These are phyloP conservation scores for Perodicticus potto DNA, from an alignment of 2,797 vertebrate species.

Conservation along the genomic window DNA sequence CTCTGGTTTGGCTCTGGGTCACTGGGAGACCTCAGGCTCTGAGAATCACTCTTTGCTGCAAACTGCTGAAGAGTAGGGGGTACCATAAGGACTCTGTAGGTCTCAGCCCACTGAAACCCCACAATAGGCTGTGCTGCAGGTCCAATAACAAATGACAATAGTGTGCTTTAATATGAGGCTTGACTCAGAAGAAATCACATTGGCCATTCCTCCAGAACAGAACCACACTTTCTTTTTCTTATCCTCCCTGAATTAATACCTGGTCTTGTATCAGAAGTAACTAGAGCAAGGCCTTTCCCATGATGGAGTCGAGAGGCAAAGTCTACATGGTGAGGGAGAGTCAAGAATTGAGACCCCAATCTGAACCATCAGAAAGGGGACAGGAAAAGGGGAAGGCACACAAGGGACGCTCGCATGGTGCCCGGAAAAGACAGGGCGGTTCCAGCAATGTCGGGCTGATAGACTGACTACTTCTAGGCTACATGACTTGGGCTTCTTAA, in stretches of 20 bases:
- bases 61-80: not conserved
- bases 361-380: too few species aligned
- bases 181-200: not conserved
- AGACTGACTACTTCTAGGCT: not conserved
- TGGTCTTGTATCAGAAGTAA: not conserved
- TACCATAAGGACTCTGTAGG: not conserved
- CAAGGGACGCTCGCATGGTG: not conserved
- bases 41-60: not conserved
- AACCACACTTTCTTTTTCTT: not conserved
- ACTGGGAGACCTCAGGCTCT: not conserved
- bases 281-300: not conserved
- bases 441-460: not conserved
- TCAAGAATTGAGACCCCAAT: not conserved
- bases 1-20: not conserved
- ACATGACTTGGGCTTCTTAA: not conserved
- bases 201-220: not conserved
- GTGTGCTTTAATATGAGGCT: not conserved
- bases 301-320: not conserved
- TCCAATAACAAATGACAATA: not conserved
- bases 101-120: not conserved
- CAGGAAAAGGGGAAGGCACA: too few species aligned
- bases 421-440: not conserved
- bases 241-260: not conserved
- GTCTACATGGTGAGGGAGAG: not conserved
- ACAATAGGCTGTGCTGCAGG: not conserved